These are phyloP conservation scores for Xylocopa sonorina DNA, from an alignment of 1,140 invertebrate species.

Conservation along the genomic window DNA sequence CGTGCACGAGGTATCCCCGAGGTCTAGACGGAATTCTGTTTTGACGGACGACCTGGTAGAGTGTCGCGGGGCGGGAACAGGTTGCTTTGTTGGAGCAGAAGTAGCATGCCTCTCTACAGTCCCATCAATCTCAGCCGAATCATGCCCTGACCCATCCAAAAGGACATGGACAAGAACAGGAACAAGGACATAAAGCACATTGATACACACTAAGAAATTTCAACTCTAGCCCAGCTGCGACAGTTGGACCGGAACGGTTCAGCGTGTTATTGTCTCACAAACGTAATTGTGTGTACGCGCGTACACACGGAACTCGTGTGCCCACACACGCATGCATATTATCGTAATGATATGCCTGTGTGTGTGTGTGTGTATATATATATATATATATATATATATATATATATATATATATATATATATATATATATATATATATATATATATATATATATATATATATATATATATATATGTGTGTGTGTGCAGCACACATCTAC, in stretches of 20 bases:
- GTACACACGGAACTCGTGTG: slow-evolving; percentile 26
- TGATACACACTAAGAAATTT: slow-evolving; percentile 81
- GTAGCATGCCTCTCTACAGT: slow-evolving; percentile 81
- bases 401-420: too few species aligned
- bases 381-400: too few species aligned
- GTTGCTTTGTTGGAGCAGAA: slow-evolving; percentile 80
- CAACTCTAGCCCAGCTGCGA: slow-evolving; percentile 76
- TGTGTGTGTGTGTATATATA: slow-evolving; percentile 46
- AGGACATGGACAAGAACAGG: slow-evolving; percentile 82
- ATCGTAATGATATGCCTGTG: slow-evolving; percentile 18
- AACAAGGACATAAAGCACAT: slow-evolving; percentile 83
- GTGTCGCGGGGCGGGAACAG: slow-evolving; percentile 78
- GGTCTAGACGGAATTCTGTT: slow-evolving; percentile 76
- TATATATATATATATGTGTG: slow-evolving; percentile 47
- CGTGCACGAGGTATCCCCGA: slow-evolving; percentile 65
- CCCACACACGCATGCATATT: slow-evolving; percentile 53
- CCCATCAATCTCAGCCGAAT: slow-evolving; percentile 82
- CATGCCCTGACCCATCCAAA: slow-evolving; percentile 82
- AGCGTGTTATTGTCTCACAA: slow-evolving; percentile 66
- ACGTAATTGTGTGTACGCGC: slow-evolving; percentile 46
- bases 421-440: too few species aligned
- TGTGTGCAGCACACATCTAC: slow-evolving; percentile 51
- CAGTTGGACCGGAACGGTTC: slow-evolving; percentile 70
- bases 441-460: too few species aligned
- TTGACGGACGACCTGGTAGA: slow-evolving; percentile 74